Conservation (phyloP, 2,888 invertebrate species). For the Dasysyrphus tricinctus region DNA sequence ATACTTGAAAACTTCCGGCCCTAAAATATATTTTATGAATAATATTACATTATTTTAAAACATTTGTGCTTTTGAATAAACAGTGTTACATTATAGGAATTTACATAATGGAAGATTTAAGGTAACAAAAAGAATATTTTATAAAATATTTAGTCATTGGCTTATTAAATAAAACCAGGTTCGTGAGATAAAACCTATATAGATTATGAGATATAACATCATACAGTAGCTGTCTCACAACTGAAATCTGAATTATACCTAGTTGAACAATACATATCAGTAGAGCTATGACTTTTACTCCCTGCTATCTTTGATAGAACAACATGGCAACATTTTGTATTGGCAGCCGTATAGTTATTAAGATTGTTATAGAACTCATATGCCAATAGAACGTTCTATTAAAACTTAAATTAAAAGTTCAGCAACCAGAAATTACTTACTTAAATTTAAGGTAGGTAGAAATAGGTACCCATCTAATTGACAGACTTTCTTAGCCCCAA, state of each 20-base stretch:
- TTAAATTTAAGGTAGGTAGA: slow-evolving; percentile 44
- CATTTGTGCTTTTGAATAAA: background rate
- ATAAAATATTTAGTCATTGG: slow-evolving; percentile 26
- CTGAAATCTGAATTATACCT: background rate
- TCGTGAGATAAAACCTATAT: background rate
- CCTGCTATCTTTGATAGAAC: background rate
- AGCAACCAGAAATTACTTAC: slow-evolving; percentile 8
- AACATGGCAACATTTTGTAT: background rate
- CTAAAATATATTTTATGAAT: background rate
- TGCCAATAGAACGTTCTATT: too few species aligned
- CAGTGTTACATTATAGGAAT: slow-evolving; percentile 23
- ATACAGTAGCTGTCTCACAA: slow-evolving; percentile 19
- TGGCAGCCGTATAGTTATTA: background rate
- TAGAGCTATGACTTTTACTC: background rate
- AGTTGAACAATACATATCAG: background rate
- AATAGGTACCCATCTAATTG: slow-evolving; percentile 39
- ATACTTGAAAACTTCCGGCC: background rate
- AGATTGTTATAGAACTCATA: background rate
- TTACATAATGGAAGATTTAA: slow-evolving; percentile 73
- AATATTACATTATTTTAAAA: background rate
- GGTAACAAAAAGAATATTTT: slow-evolving; percentile 53
- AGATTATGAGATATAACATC: slow-evolving; percentile 27
- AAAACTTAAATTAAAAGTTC: background rate
- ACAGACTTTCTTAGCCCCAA: slow-evolving; percentile 34
- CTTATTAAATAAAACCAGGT: slow-evolving; percentile 2